Evolutionary conservation across 2,888 invertebrate species (phyloP), one percentile per base, ranked within the genome.

Genomic region (Drosophila paramelanica): DNA sequence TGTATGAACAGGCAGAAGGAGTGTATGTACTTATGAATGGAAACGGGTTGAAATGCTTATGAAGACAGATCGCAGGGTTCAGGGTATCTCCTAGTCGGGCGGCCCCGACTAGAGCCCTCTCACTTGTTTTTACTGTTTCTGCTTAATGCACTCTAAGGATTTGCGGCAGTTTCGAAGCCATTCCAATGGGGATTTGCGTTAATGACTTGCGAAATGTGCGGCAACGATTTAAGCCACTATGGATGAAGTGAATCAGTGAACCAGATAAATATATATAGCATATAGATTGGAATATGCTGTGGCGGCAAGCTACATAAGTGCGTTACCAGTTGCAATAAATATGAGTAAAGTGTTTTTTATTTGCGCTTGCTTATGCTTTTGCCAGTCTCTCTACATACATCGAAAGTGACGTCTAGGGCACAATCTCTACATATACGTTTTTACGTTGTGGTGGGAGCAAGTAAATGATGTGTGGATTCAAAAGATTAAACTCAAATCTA

Each of bases 391-490:
- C 74, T 82, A 80, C 83, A 79, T 80, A 84, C 89, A 85, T 81
- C 81, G 55, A 77, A 88, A 67, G 84, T 85, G 85, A 89, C 85
- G 89, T 79, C 89, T 81, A 79, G 81, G 85, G 89, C 79, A 89
- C 89, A 87, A 84, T 75, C 81, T 79, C 79, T 80, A 82, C 77
- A 73, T 25, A 60, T 25, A 60, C 43, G 59, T 67, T 39, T 45
- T 59, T 62, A 55, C 14, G 20, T 38, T 33, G 43, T 42, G 51
- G 42, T 65, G 65, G 49, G 14, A 73, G 51, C 50, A 60, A 27
- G 51, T 50, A 51, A 46, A 46, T 60, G 46, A 23, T 42, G n/a
- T 61, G 42, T 36, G 46, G 33, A 51, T 45, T 47, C 23, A 45
- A 49, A 33, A 52, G 58, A 50, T 66, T 1, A 42, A 36, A 31